Evolutionary conservation across 2,888 invertebrate species (phyloP), one percentile per base, ranked within the genome.

Genomic region (Isotomurus palustris): DNA sequence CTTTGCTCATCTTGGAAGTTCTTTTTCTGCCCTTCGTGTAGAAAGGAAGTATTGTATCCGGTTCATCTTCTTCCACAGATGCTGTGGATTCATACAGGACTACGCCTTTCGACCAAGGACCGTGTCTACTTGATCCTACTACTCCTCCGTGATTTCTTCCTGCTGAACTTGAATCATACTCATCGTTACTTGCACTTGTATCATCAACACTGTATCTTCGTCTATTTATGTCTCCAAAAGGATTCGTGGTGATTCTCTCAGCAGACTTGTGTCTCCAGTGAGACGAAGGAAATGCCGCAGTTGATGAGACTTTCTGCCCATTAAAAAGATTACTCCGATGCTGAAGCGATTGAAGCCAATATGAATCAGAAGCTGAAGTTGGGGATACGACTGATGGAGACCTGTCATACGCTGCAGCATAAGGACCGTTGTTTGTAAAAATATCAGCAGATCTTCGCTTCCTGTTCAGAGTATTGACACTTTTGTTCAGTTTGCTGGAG

Each of bases 301-400:
- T n/a, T 14, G 43, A 48, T 21, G 47, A 22, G n/a, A 21, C 29
- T 44, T 19, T 25, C 50, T 44, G 43, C 14, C 48, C 25, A 10
- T 22, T 38, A 35, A 49, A 49, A 3, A 32, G 4, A 17, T 35
- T 29, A 17, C 22, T 35, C 4, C 49, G 3, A 14, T 47, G 32
- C 12, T 32, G 32, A 12, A 10, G 12, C 19, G 10, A 64, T 8
- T 60, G 66, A 21, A 66, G 44, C 70, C 70, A 70, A 49, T 68
- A 68, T 1, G 67, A 68, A 58, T 68, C 65, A 35, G 60, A 54
- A n/a, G n/a, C n/a, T n/a, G n/a, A n/a, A n/a, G n/a, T n/a, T n/a
- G n/a, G n/a, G n/a, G 69, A 55, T 35, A 64, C 40, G 19, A 59
- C 59, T 14, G 60, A 47, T 12, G 69, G 66, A n/a, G n/a, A n/a